Evolutionary conservation across 2,888 invertebrate species (phyloP), one percentile per base, ranked within the genome.

Genomic region (Phortica magna): DNA sequence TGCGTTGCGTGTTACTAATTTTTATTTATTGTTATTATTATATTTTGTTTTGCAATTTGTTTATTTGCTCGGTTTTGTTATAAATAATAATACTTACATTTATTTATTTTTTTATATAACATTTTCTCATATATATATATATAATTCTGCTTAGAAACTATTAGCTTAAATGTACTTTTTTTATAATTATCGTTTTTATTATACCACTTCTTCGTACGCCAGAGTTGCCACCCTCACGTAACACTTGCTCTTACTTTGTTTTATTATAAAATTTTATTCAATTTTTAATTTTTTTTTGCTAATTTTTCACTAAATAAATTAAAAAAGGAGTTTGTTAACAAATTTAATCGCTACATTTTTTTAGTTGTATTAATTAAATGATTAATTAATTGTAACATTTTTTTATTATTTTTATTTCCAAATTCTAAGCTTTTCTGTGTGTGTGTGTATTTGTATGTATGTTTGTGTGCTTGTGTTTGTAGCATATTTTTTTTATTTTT

Each of bases 361-460:
- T 14, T 59, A n/a, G 19, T 59, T 59, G 75, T 72, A 70, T 72
- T 77, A 75, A 73, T 77, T 77, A 75, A 72, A 67, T 59, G 59
- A 75, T 73, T 57, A 42, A 65, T 72, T 65, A 42, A 65, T 76
- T 76, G 59, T 41, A 68, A 65, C 57, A 53, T 57, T 71, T 70
- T 19, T 31, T 71, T 17, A 53, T 65, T 67, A 57, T 67, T 31
- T 57, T 41, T 22, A 42, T 76, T n/a, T 71, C 48, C 31, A 65
- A 73, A 65, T 14, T 53, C 10, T n/a, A 53, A 10, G n/a, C n/a
- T 14, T 14, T 59, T 59, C 19, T 10, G 61, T 68, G 74, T 72
- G 59, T 76, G 59, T 42, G 73, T 70, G 73, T 74, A 75, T 75
- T 48, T 72, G 48, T 73, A 70, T 78, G 73, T 73, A 70, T 76